These are phyloP conservation scores for Bugulina stolonifera DNA, from an alignment of 2,888 invertebrate species.

Conservation along the genomic window DNA sequence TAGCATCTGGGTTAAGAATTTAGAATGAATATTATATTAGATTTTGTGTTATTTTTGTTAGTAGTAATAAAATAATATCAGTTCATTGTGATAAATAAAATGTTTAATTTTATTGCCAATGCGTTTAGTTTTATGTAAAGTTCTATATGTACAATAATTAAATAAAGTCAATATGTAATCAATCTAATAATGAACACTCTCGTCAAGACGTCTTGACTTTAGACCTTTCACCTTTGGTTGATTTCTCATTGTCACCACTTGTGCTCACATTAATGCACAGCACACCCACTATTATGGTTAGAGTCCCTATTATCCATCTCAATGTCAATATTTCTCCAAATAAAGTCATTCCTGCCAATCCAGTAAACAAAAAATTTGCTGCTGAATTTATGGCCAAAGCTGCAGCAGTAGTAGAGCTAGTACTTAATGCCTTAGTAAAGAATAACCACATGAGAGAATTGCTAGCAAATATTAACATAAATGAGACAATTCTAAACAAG, in stretches of 20 bases:
- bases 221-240: background rate
- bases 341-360: background rate
- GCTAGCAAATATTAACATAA: background rate
- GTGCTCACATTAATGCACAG: conserved; percentile 5
- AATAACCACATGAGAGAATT: conserved; percentile 20
- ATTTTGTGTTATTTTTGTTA: too few species aligned
- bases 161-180: too few species aligned
- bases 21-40: too few species aligned
- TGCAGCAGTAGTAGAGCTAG: conserved; percentile 14
- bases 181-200: background rate
- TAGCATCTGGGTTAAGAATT: too few species aligned
- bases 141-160: too few species aligned
- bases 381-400: conserved; percentile 7
- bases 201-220: conserved; percentile 18
- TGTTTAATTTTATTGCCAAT: too few species aligned
- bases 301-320: background rate
- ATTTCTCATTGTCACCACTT: background rate
- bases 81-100: too few species aligned
- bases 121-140: too few species aligned
- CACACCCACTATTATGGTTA: background rate
- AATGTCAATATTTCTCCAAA: background rate
- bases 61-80: too few species aligned
- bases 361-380: conserved; percentile 19
- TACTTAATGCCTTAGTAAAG: conserved; percentile 3
- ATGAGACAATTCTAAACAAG: background rate